These are phyloP conservation scores for Eutrigla gurnardus DNA, from an alignment of 2,797 vertebrate species.

Conservation along the genomic window DNA sequence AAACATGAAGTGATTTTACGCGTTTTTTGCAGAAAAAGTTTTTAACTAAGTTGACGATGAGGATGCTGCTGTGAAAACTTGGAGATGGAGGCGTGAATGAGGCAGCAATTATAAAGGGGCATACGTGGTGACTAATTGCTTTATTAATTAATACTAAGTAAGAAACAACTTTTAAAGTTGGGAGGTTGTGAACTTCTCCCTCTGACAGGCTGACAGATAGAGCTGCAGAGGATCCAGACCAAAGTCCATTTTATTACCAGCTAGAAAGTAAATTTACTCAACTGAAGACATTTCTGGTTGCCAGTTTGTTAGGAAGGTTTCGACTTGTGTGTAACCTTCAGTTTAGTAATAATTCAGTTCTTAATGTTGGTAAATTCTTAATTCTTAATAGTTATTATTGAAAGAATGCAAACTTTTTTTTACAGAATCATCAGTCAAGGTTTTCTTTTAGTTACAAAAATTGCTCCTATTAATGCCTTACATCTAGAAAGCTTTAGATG, in stretches of 20 bases:
- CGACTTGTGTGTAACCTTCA: not conserved
- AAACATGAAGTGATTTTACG: no score
- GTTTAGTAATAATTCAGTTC: not conserved
- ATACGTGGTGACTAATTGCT: not conserved
- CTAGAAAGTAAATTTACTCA: not conserved
- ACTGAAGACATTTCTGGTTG: not conserved
- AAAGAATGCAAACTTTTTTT: not conserved
- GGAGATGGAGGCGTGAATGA: not conserved
- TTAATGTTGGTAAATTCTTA: not conserved
- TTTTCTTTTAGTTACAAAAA: not conserved
- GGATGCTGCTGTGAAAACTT: not conserved
- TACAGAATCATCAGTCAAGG: not conserved
- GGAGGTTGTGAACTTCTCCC: not conserved
- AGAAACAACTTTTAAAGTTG: not conserved
- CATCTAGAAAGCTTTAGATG: not conserved
- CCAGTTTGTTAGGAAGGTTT: not conserved
- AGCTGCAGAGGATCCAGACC: not conserved
- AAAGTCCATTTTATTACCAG: not conserved
- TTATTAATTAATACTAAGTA: not conserved
- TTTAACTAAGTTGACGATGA: not conserved
- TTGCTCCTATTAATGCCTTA: not conserved
- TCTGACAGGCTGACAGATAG: not conserved
- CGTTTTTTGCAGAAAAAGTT: not conserved
- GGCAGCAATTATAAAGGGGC: not conserved
- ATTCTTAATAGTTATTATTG: not conserved